Base-by-base conservation (phyloP, 1,140 invertebrate species). In the Drosophila fuyamai region DNA sequence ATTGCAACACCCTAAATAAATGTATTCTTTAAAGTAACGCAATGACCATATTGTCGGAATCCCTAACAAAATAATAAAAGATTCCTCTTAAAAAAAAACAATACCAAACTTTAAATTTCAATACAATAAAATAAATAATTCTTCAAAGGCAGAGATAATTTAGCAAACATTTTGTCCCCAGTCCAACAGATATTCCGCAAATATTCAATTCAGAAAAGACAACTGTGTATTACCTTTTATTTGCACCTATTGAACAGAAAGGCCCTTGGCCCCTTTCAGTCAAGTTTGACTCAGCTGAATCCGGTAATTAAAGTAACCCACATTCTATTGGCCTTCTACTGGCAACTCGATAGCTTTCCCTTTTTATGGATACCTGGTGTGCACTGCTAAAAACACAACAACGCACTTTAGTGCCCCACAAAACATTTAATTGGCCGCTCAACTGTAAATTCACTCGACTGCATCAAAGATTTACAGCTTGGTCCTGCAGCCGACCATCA, bases 371-470 rank as follows among this genome's bases (percentile, higher is more conserved):
- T 60, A 50, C 27, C 47, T 44, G 63, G 48, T 29, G 38, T 44
- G 54, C 16, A 35, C 50, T 77, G 74, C 74, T 56, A 56, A 70
- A 70, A 77, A 77, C 74, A 77, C 75, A 62, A 62, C 75, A 70
- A 77, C 75, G 74, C 75, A 77, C 74, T 77, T 77, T 68, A 68
- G 63, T 56, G 43, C 62, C 73, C 48, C 55, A 60, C 55, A 76
- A 47, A 67, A 68, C 74, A 58, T 76, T 77, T 77, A 77, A 77
- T 77, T 77, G 75, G 75, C 63, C 75, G 75, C 75, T 76, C 75
- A 77, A 66, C 75, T 77, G 74, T 77, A 77, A 77, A 77, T 77
- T 77, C 75, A 77, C 57, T 77, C 74, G 73, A 68, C 72, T 77
- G 75, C 63, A 76, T 77, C 75, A 61, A 77, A 77, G 75, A 77